phyloP scores from a whole-genome alignment of 2,888 invertebrate genomes.

The Dichetophora obliterata region DNA sequence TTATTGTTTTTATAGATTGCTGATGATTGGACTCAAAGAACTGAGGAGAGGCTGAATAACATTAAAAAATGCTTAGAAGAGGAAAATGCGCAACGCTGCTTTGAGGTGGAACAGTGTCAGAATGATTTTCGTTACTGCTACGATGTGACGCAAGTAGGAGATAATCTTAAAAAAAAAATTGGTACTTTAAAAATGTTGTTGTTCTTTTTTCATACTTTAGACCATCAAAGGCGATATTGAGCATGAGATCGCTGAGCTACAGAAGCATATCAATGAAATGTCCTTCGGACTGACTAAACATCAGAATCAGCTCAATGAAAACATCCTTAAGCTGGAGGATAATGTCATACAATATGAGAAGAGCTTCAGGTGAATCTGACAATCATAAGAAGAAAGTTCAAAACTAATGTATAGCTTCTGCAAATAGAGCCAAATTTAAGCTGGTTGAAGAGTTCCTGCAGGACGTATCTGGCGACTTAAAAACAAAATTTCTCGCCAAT shows the following conservation, averaged over 20 bases:
- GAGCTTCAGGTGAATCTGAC: slow-evolving; percentile 54
- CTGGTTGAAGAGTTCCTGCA: slow-evolving; percentile 62
- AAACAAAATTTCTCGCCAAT: slow-evolving; percentile 57
- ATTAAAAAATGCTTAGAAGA: slow-evolving; percentile 72
- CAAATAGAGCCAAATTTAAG: slow-evolving; percentile 60
- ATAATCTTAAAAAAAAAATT: slow-evolving; percentile 46
- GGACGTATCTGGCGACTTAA: slow-evolving; percentile 61
- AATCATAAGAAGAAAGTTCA: neutral
- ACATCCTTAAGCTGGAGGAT: slow-evolving; percentile 63
- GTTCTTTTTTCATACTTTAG: slow-evolving; percentile 43
- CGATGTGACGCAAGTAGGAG: slow-evolving; percentile 69
- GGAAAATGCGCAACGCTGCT: slow-evolving; percentile 71
- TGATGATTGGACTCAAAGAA: slow-evolving; percentile 65
- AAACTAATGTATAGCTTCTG: neutral
- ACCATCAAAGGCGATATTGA: slow-evolving; percentile 61
- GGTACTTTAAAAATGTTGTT: neutral
- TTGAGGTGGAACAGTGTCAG: slow-evolving; percentile 73
- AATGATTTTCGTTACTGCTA: slow-evolving; percentile 73
- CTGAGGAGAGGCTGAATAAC: slow-evolving; percentile 67
- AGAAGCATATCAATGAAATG: slow-evolving; percentile 61
- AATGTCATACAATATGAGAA: slow-evolving; percentile 60
- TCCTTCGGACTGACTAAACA: slow-evolving; percentile 60
- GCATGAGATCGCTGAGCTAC: slow-evolving; percentile 55
- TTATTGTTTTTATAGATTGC: slow-evolving; percentile 49
- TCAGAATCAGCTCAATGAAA: slow-evolving; percentile 64